Base-by-base conservation (phyloP, 2,888 invertebrate genomes). In the Meteorus colon region DNA sequence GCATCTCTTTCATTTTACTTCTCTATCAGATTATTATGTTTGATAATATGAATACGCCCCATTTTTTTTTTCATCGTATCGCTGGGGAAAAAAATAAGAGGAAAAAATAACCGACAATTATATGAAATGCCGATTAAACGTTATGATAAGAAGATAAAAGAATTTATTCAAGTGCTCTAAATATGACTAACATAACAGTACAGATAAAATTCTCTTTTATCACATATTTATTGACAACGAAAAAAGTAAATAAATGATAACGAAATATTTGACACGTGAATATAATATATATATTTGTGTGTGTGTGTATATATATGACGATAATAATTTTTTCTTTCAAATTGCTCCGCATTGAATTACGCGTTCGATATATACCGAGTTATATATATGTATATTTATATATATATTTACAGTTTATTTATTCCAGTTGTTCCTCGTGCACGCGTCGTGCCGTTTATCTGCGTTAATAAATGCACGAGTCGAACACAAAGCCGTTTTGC, bases 401-500 rank as follows among this genome's bases (percentile, higher is more conserved):
- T 24, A 55, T 55, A 48, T 48, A n/a, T 19, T 34, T 19, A 66
- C 16, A 27, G 24, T 48, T 34, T 70, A 65, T 75, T 63, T 75
- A 75, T 70, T 51, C 55, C n/a, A 69, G 67, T 72, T 63, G 65
- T 41, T 24, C 45, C 29, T 59, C 27, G 14, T 55, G 41, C 41
- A 63, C 70, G 70, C 75, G 69, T 71, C 73, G 78, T 80, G 81
- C 80, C 84, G 82, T 84, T 84, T 85, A 85, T 85, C 84, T 82
- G 77, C 83, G 82, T 82, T 85, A 85, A 86, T 85, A 85, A 86
- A 86, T 84, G 83, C 81, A 80, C 79, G 77, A 78, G 81, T 82
- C 80, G 81, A 84, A 85, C 84, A 86, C 83, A 82, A 81, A 48
- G 68, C 66, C 68, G 55, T 55, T 75, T 75, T 62, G 55, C 62